Conservation (phyloP, 2,888 invertebrate genomes). For the Tenthredo distinguenda region DNA sequence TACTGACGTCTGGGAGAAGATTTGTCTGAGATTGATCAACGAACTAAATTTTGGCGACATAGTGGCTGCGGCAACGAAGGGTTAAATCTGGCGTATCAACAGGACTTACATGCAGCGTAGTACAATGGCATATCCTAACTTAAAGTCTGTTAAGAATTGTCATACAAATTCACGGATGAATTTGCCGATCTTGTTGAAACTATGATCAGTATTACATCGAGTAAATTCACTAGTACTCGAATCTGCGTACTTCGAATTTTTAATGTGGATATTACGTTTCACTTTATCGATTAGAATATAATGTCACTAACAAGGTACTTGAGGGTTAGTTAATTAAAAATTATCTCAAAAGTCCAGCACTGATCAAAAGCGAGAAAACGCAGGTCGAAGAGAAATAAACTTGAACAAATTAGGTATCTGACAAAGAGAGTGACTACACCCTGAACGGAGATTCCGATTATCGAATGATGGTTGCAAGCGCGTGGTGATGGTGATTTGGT, state of each 20-base stretch:
- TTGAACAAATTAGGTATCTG: not conserved
- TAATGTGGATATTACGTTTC: not conserved
- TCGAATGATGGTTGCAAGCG: not conserved
- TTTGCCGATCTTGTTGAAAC: not conserved
- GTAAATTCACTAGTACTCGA: not conserved
- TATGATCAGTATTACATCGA: not conserved
- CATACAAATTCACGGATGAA: not conserved
- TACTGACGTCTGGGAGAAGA: not conserved
- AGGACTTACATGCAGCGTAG: not conserved
- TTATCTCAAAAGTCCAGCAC: not conserved
- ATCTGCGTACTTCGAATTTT: not conserved
- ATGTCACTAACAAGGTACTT: not conserved
- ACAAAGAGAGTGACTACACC: not conserved
- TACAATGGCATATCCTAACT: not conserved
- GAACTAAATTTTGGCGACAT: not conserved
- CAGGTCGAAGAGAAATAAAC: not conserved
- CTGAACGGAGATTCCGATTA: slow-evolving; percentile 10
- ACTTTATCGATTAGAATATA: not conserved
- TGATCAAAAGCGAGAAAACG: not conserved
- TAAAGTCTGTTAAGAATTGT: not conserved
- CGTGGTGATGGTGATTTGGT: not conserved
- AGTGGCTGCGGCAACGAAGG: not conserved
- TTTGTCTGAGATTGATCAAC: not conserved
- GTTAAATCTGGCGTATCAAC: not conserved
- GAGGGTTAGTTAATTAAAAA: not conserved